phyloP scores from a whole-genome alignment of 1,140 invertebrate species.

The Drosophila trapezifrons region DNA sequence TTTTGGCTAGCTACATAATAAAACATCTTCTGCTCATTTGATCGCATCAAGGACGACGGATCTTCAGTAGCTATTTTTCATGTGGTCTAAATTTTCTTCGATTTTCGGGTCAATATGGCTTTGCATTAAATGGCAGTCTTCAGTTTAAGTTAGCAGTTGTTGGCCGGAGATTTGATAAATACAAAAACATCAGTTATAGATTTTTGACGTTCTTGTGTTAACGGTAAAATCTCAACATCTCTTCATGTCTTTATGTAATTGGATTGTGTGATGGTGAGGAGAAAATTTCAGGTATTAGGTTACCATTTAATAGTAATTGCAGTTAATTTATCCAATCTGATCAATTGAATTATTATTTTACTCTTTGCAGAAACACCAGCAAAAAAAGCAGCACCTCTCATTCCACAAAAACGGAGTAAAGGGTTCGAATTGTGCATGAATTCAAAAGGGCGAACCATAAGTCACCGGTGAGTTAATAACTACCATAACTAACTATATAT shows the following conservation, averaged over 20 bases:
- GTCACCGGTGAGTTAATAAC: constrained; percentile 81
- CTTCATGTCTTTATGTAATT: constrained; percentile 10
- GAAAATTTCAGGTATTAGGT: not conserved
- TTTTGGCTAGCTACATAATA: constrained; percentile 4
- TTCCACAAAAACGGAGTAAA: constrained; percentile 83
- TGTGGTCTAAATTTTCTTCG: constrained; percentile 17
- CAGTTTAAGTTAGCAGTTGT: constrained; percentile 5
- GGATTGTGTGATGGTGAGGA: constrained; percentile 15
- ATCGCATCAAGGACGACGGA: not conserved
- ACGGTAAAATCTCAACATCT: constrained; percentile 4
- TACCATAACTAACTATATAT: no score
- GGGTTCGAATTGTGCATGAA: constrained; percentile 84
- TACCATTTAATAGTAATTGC: not conserved
- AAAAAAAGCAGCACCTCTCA: constrained; percentile 83
- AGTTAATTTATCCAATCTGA: not conserved
- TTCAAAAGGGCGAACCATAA: constrained; percentile 84
- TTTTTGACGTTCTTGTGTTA: constrained; percentile 6
- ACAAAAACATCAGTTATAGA: constrained; percentile 9
- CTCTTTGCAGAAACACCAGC: constrained; percentile 81
- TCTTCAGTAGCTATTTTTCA: constrained; percentile 10
- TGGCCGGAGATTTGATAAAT: constrained; percentile 2
- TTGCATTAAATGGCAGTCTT: constrained; percentile 15
- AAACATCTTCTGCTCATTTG: not conserved
- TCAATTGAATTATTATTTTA: not conserved
- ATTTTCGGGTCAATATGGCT: constrained; percentile 13